These are phyloP conservation scores for Balanococcus diminutus DNA, from an alignment of 2,888 invertebrate genomes.

Conservation along the genomic window DNA sequence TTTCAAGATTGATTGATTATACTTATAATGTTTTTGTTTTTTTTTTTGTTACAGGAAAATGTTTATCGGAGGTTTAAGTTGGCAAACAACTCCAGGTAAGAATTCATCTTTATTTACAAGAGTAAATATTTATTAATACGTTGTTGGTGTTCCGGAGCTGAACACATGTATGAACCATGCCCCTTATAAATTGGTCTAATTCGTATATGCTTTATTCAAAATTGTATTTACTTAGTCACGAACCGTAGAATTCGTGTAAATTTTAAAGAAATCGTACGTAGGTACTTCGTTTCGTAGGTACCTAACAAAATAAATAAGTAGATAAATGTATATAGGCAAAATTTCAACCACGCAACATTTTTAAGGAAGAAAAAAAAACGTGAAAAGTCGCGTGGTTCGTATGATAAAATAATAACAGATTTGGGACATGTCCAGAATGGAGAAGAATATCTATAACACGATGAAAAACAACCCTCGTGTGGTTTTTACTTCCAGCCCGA, in stretches of 20 bases:
- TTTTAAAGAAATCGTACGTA: too few species aligned
- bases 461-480: neutral
- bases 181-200: too few species aligned
- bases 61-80: constrained; percentile 99
- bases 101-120: neutral
- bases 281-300: too few species aligned
- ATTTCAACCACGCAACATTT: too few species aligned
- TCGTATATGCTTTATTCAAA: too few species aligned
- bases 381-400: neutral
- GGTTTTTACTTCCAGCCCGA: neutral
- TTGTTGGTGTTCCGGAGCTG: too few species aligned
- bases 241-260: too few species aligned
- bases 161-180: too few species aligned
- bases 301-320: neutral
- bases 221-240: too few species aligned
- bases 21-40: constrained; percentile 1
- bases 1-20: neutral
- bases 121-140: too few species aligned
- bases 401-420: neutral
- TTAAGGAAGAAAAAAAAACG: neutral
- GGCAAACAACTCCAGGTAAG: constrained; percentile 99
- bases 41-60: constrained; percentile 80
- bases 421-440: neutral
- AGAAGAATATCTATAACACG: neutral
- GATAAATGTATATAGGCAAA: neutral